Evolutionary conservation across 2,113 vertebrate genomes (phyloP), one percentile per base, ranked within the genome.

Genomic region (Podilymbus podiceps): DNA sequence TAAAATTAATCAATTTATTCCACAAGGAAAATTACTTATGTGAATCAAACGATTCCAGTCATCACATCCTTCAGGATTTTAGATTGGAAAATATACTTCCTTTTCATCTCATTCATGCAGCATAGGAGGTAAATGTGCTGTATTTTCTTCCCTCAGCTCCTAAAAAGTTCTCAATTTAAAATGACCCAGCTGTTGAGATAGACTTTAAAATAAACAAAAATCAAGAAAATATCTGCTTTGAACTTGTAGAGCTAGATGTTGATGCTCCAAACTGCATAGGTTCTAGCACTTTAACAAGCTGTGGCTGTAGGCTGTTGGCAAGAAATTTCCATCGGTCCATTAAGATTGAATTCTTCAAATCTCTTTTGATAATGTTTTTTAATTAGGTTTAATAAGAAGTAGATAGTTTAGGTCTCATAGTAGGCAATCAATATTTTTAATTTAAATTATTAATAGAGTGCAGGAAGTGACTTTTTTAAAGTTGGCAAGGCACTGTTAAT

Each of bases 391-490:
- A 80, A 31, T 81, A 63, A 84, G 31, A 67, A 12, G 13, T 58
- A 35, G 27, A 12, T 60, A 46, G 38, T 60, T 89, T 86, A n/a
- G 4, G 5, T 73, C 50, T 86, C 30, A 68, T 23, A 56, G 38
- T 60, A 69, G 16, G 19, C 8, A 12, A 84, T 93, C 77, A 71
- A 87, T 95, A 89, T 81, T 87, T 97, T 93, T 75, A 87, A 85
- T 95, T 89, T 93, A 77, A 78, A 55, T 77, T 85, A 63, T 85
- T 55, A 85, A 81, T 55, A 87, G 27, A 62, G 20, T 55, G 20
- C 64, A 87, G 77, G 47, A 94, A 81, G 23, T 42, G 31, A 77
- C 46, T 87, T 84, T 94, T 87, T 84, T 30, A 62, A 69, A 58
- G 76, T 50, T 9, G 4, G 13, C 1, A 10, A 35, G 8, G 27